These are phyloP conservation scores for Zophobas atratus DNA, from an alignment of 1,140 invertebrate genomes.

Conservation along the genomic window DNA sequence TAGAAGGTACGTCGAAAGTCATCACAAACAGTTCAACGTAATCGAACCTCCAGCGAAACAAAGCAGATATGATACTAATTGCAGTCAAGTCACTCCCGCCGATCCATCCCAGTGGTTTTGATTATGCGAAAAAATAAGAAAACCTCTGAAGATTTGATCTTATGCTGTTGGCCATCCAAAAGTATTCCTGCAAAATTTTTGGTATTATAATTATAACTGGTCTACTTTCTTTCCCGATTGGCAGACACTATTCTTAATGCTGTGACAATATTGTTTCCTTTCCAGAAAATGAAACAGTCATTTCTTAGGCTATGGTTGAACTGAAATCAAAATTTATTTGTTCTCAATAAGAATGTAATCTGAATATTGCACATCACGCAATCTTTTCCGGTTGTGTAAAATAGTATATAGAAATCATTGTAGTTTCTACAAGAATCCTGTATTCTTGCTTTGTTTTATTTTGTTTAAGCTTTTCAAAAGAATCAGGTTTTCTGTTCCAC, in stretches of 20 bases:
- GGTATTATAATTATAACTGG: slow-evolving; percentile 48
- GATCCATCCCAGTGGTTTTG: slow-evolving; percentile 42
- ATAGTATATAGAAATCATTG: slow-evolving; percentile 34
- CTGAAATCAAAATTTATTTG: slow-evolving; percentile 12
- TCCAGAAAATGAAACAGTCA: slow-evolving; percentile 13
- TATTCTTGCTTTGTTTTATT: slow-evolving; percentile 4
- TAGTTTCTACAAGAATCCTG: slow-evolving; percentile 43
- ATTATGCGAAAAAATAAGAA: slow-evolving; percentile 48
- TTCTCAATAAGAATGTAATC: slow-evolving; percentile 38
- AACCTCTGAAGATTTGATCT: slow-evolving; percentile 30
- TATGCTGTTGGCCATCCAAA: slow-evolving; percentile 13
- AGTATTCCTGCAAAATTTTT: slow-evolving; percentile 45
- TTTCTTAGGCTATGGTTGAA: slow-evolving; percentile 19
- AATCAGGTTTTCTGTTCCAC: slow-evolving; percentile 14
- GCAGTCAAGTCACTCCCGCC: slow-evolving; percentile 20
- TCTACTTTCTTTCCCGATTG: slow-evolving; percentile 50
- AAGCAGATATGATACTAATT: neutral
- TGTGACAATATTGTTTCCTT: slow-evolving; percentile 47
- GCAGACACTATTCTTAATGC: slow-evolving; percentile 43
- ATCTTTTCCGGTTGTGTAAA: slow-evolving; percentile 47
- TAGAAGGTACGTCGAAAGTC: no score
- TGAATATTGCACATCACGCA: slow-evolving; percentile 47
- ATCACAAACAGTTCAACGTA: no score
- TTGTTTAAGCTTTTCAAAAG: slow-evolving; percentile 6
- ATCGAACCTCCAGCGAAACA: no score